Evolutionary conservation across 2,797 vertebrate genomes (phyloP).

Genomic region (Intellagama lesueurii): DNA sequence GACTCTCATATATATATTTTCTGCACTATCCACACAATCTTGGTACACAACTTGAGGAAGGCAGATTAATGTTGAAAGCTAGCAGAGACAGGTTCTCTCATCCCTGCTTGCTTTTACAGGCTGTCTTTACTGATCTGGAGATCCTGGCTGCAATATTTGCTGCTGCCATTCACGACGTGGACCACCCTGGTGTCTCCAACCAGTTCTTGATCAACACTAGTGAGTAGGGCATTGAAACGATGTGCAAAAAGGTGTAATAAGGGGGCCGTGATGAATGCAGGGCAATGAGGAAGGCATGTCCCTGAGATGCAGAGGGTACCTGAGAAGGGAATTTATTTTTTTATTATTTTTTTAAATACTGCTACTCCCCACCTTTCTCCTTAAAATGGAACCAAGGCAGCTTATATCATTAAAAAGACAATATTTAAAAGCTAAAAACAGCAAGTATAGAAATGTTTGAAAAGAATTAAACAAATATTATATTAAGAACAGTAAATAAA

Average conservation of each 20-base stretch:
- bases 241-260: no score
- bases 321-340: neutral
- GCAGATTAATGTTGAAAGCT: no score
- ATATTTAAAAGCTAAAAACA: no score
- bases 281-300: neutral
- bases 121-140: slow-evolving; percentile 94
- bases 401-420: no score
- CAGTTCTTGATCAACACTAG: slow-evolving; percentile 97
- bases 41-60: no score
- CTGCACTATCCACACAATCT: no score
- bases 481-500: no score
- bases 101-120: slow-evolving; percentile 72
- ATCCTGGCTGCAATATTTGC: slow-evolving; percentile 92
- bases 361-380: no score
- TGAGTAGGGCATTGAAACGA: slow-evolving; percentile 72
- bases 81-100: neutral
- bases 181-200: slow-evolving; percentile 95
- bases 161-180: slow-evolving; percentile 93
- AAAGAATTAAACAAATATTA: no score
- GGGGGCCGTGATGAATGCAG: neutral
- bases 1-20: no score
- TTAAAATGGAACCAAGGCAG: no score
- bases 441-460: no score
- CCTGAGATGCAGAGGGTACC: neutral
- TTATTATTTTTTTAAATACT: neutral